A percentile compares a stretch with the other conserved stretches of the same genome.
Conservation (phyloP, 2,888 invertebrate genomes). For the Drosophila helvetica region DNA sequence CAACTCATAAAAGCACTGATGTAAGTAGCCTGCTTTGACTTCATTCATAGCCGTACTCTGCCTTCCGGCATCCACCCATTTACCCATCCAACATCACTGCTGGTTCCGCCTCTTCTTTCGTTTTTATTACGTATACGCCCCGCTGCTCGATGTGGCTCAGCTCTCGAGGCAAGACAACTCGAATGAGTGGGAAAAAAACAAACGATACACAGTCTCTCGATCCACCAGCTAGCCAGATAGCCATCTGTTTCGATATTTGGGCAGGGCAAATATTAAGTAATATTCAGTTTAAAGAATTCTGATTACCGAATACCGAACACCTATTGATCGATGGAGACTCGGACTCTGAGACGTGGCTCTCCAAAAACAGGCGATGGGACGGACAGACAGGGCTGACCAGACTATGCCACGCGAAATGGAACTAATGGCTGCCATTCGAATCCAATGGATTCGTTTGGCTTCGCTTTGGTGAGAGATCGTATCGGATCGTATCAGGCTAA, state of each 20-base stretch:
- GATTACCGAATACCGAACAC: background rate
- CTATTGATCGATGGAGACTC: background rate
- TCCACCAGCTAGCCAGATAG: background rate
- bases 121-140: slow-evolving; percentile 63
- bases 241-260: slow-evolving; percentile 38
- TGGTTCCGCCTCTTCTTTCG: background rate
- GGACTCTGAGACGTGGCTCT: too few relatives aligned
- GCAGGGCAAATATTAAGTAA: slow-evolving; percentile 15
- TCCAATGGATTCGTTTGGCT: slow-evolving; percentile 6
- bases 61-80: background rate
- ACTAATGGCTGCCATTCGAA: slow-evolving; percentile 20
- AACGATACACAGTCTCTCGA: background rate
- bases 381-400: slow-evolving; percentile 6
- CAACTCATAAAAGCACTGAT: slow-evolving; percentile 36
- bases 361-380: too few relatives aligned
- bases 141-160: slow-evolving; percentile 52
- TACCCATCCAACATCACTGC: slow-evolving; percentile 15
- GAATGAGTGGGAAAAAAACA: slow-evolving; percentile 1
- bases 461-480: background rate
- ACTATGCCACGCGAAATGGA: slow-evolving; percentile 16
- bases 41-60: slow-evolving; percentile 36
- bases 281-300: background rate
- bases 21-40: slow-evolving; percentile 32
- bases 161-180: slow-evolving; percentile 29
- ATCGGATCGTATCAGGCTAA: background rate